Conservation (phyloP, 2,888 invertebrate genomes). For the Flexamia atlantica region DNA sequence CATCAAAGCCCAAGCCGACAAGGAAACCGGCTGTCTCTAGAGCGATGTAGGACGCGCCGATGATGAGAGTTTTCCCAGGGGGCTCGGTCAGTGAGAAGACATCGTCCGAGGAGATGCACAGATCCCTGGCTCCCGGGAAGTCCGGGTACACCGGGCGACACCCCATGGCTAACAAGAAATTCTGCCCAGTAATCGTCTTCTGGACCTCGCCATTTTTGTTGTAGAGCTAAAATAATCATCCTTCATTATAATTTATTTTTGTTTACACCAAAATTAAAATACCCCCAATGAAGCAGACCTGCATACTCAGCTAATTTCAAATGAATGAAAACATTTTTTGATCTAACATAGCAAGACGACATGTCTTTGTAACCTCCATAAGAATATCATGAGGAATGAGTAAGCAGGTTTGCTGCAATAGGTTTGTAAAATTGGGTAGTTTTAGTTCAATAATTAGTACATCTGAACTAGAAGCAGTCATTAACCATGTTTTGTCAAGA, state of each 20-base stretch:
- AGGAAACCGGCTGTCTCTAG: conserved; percentile 80
- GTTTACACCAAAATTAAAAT: too few species aligned
- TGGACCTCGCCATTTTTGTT: conserved; percentile 73
- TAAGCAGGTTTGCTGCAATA: too few species aligned
- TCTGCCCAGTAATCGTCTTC: conserved; percentile 80
- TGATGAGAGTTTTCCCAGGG: conserved; percentile 78
- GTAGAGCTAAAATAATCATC: conserved; percentile 67
- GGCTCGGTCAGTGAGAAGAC: conserved; percentile 76
- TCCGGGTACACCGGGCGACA: conserved; percentile 93
- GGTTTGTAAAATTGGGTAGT: too few species aligned
- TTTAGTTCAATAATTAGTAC: too few species aligned
- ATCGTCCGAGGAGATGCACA: conserved; percentile 80
- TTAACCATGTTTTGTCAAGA: too few species aligned
- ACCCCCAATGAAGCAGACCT: too few species aligned
- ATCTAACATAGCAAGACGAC: too few species aligned
- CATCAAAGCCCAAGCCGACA: conserved; percentile 75
- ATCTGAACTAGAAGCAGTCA: too few species aligned
- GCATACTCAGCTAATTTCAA: too few species aligned
- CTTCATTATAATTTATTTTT: not conserved
- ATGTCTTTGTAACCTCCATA: too few species aligned
- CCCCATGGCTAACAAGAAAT: conserved; percentile 94
- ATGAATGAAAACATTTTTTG: too few species aligned
- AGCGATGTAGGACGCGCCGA: conserved; percentile 80
- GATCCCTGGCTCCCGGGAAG: conserved; percentile 91
- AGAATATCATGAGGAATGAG: too few species aligned